phyloP scores from a whole-genome alignment of 2,797 vertebrate genomes.

The Streptopelia turtur region DNA sequence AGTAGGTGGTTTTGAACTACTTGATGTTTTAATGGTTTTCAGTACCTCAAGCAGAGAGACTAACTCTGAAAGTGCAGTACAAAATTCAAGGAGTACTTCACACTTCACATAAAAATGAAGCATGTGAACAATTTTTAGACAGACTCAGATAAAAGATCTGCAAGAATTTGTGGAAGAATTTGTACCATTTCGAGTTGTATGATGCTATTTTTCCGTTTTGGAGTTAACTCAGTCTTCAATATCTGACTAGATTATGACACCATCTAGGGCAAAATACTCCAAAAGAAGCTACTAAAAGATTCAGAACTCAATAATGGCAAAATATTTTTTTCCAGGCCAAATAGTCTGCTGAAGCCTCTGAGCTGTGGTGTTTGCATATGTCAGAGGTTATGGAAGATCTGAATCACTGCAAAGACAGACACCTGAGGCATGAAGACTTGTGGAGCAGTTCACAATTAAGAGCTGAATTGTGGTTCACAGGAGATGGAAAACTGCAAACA shows the following conservation, averaged over 20 bases:
- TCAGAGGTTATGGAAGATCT: not conserved
- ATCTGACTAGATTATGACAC: not conserved
- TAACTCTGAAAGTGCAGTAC: conserved; percentile 30
- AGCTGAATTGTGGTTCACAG: not conserved
- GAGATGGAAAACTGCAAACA: not conserved
- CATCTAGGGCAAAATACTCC: not conserved
- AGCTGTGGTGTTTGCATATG: not conserved
- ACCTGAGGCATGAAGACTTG: not conserved
- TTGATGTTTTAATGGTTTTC: conserved; percentile 46
- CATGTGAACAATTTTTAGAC: not conserved
- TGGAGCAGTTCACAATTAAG: not conserved
- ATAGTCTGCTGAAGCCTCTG: not conserved
- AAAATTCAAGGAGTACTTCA: conserved; percentile 46
- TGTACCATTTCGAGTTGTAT: not conserved
- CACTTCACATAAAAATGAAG: conserved; percentile 17
- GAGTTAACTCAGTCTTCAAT: not conserved
- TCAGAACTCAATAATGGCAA: not conserved
- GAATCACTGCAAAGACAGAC: not conserved
- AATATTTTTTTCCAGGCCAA: not conserved
- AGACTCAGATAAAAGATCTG: not conserved
- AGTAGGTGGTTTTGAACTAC: conserved; percentile 34
- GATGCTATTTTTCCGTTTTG: not conserved
- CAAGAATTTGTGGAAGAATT: not conserved
- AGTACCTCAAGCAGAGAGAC: conserved; percentile 34
- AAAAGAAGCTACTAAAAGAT: not conserved